Evolutionary conservation across 1,140 invertebrate species (phyloP), one percentile per base, ranked within the genome.

Genomic region (Euschistus heros): DNA sequence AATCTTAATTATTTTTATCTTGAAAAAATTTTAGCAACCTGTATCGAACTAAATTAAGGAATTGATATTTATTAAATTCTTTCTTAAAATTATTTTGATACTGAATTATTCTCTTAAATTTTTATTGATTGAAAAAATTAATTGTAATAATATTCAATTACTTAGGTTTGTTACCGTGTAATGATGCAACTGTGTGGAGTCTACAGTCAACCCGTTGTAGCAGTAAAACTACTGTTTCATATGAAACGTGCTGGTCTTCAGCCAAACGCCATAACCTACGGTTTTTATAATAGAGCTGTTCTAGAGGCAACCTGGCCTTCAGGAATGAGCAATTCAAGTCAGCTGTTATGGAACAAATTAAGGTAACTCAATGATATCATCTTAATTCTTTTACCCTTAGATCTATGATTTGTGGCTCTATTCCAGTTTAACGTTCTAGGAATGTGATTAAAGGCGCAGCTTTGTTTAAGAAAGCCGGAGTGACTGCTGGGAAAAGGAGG

Each of bases 171-270:
- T 76, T 99, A 98, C 76, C 81, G 97, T 69, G 90, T 97, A 30
- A 90, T 99, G 85, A 97, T 99, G 91, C 94, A 98, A 76, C 81
- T 99, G 2, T 99, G 97, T 77, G 95, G 96, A 10, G 86, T 93
- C 66, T 92, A 97, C 74, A 88, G 90, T 66, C 82, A 95, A 72
- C 97, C 97, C 2, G 86, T 94, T 50, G 77, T 99, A 68, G 97
- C 97, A 6, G 94, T 98, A 0, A 93, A 94, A 75, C 82, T 98
- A 44, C 79, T 98, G 64, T 91, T 92, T 71, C 86, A 95, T 62
- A 98, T 99, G 95, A 95, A 95, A 75, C 82, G 88, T n/a, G 86
- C 85, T 62, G 92, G 92, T 0, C 82, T 98, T 17, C 91, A 94
- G 73, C 94, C 94, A 2, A 99, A 99, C 75, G 97, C 97, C 15